Percentiles rank a stretch among this genome's conserved stretches.
Conservation (phyloP, 2,888 invertebrate species). For the Ditula angustiorana region DNA sequence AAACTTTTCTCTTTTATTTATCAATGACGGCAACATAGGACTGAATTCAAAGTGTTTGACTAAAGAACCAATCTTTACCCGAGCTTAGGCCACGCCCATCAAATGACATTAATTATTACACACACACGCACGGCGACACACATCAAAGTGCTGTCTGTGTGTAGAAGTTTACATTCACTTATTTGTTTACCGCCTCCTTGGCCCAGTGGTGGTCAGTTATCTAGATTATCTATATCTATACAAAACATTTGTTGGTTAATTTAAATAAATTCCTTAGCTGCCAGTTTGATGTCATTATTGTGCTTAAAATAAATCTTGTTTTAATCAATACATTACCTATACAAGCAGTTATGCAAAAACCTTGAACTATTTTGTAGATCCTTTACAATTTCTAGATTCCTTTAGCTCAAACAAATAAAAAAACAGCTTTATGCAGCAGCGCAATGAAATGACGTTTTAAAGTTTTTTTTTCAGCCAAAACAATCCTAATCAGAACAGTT, state of each 20-base stretch:
- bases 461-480: background rate
- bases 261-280: conserved; percentile 10
- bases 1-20: background rate
- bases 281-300: background rate
- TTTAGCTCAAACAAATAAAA: too few relatives aligned
- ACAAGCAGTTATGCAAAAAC: too few relatives aligned
- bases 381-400: too few relatives aligned
- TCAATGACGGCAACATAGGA: conserved; percentile 37
- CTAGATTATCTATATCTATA: background rate
- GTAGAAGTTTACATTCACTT: conserved; percentile 25
- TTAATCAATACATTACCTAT: too few relatives aligned
- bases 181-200: conserved; percentile 33
- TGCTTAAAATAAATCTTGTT: background rate
- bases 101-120: conserved; percentile 60
- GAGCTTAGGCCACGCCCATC: conserved; percentile 63
- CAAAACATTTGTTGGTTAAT: background rate
- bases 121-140: conserved; percentile 44
- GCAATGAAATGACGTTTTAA: too few relatives aligned
- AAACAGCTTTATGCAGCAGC: too few relatives aligned
- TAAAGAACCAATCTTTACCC: conserved; percentile 57
- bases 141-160: background rate
- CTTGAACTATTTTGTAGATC: too few relatives aligned
- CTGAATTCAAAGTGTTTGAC: conserved; percentile 17
- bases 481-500: background rate
- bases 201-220: conserved; percentile 23